phyloP scores from a whole-genome alignment of 2,797 vertebrate species.

The Taeniopygia guttata region DNA sequence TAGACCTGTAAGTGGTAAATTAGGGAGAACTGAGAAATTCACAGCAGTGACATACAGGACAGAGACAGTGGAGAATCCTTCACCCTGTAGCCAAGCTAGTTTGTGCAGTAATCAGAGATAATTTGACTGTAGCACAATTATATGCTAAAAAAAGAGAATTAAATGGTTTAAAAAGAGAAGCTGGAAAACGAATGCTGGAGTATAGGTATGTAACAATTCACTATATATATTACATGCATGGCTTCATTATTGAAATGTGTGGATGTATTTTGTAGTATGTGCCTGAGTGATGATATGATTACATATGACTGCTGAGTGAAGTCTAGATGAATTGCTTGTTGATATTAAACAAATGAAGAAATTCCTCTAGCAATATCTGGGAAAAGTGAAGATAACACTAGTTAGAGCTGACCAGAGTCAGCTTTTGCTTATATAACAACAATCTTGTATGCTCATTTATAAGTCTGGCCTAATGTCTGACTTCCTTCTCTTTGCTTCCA shows the following conservation, averaged over 20 bases:
- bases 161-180: not conserved
- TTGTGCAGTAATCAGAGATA: not conserved
- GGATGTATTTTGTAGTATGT: not conserved
- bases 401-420: not conserved
- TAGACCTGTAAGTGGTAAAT: not conserved
- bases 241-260: not conserved
- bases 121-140: not conserved
- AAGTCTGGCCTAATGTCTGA: not conserved
- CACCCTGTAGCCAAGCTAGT: not conserved
- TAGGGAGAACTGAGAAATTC: not conserved
- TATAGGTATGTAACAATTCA: not conserved
- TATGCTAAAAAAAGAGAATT: not conserved
- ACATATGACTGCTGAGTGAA: slow-evolving; percentile 10
- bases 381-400: not conserved
- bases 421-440: not conserved
- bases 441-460: not conserved
- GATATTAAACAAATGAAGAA: slow-evolving; percentile 54
- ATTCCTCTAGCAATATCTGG: slow-evolving; percentile 19
- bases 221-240: not conserved
- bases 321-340: slow-evolving; percentile 39
- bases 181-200: not conserved
- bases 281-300: slow-evolving; percentile 5
- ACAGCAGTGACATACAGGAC: not conserved
- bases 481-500: not conserved
- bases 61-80: not conserved